These are phyloP conservation scores for Archocentrus centrarchus DNA, from an alignment of 2,113 vertebrate species.

Conservation along the genomic window DNA sequence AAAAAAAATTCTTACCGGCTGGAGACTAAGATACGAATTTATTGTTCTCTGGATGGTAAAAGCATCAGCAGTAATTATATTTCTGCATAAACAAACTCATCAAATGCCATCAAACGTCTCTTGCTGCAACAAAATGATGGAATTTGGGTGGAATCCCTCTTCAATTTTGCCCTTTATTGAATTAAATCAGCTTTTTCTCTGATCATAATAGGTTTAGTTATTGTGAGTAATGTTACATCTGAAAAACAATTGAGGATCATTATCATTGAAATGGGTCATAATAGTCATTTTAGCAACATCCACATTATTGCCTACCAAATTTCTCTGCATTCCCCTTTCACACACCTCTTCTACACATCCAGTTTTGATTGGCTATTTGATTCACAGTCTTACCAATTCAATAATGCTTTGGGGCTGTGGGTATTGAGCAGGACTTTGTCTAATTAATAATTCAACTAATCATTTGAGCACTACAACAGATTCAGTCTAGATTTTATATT, in stretches of 20 bases:
- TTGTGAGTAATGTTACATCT: not conserved
- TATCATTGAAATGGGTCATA: not conserved
- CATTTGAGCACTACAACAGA: not conserved
- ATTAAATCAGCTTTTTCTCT: not conserved
- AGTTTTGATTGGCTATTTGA: slow-evolving; percentile 5
- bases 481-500: not conserved
- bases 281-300: not conserved
- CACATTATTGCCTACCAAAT: not conserved
- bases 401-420: not conserved
- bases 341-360: not conserved
- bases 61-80: not conserved
- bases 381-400: not conserved
- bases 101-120: not conserved
- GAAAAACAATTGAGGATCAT: not conserved
- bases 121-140: not conserved
- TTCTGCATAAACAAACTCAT: not conserved
- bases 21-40: not conserved
- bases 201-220: not conserved
- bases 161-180: not conserved
- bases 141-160: not conserved
- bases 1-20: not conserved
- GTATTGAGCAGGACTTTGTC: not conserved
- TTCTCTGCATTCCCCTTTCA: not conserved
- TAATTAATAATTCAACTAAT: slow-evolving; percentile 11
- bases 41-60: not conserved